These are phyloP conservation scores for Cephalopachus bancanus DNA, from an alignment of 2,797 vertebrate species.

Conservation along the genomic window DNA sequence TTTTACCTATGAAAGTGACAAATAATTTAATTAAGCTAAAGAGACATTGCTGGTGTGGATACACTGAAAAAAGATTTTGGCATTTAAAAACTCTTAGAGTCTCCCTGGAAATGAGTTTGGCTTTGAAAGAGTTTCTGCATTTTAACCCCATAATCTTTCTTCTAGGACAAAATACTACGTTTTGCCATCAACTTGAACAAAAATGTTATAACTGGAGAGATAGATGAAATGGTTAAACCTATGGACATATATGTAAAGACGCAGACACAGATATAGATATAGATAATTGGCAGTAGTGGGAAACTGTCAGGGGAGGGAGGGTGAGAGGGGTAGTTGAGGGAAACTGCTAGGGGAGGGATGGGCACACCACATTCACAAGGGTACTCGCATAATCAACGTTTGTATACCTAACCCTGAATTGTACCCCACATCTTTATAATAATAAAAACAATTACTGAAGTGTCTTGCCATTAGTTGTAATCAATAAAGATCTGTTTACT, in stretches of 20 bases:
- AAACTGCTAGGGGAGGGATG: no score
- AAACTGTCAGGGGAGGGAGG: no score
- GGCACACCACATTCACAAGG: no score
- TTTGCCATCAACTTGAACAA: not conserved
- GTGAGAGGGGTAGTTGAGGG: no score
- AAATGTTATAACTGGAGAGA: not conserved
- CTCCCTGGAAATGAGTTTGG: not conserved
- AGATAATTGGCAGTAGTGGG: no score
- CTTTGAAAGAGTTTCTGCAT: not conserved
- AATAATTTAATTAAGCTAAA: conserved; percentile 38
- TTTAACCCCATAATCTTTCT: not conserved
- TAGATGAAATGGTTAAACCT: not conserved
- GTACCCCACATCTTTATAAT: no score
- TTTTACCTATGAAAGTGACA: not conserved
- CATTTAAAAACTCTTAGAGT: not conserved
- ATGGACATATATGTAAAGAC: not conserved
- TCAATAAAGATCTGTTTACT: no score
- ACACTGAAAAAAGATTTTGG: not conserved
- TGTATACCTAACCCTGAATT: no score
- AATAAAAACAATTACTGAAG: no score
- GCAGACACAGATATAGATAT: not conserved
- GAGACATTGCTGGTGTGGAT: not conserved
- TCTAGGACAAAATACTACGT: not conserved
- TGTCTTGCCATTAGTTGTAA: no score
- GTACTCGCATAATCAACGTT: no score